Percentiles rank a stretch among this genome's conserved stretches.
These are phyloP conservation scores for Cassiopea xamachana DNA, from an alignment of 30 jellyfish, hydroid and myxozoan genomes.

Conservation along the genomic window DNA sequence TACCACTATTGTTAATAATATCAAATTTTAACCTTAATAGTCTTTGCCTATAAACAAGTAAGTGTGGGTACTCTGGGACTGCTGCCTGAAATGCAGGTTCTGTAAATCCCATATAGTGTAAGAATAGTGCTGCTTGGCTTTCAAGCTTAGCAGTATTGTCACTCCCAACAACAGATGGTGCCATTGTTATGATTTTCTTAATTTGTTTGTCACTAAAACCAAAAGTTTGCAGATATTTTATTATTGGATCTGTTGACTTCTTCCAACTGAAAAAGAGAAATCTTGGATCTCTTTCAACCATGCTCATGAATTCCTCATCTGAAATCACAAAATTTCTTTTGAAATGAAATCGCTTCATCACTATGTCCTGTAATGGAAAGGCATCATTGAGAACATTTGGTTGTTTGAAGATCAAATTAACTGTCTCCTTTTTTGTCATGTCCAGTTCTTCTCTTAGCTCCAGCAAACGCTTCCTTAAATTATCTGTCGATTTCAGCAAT, in stretches of 20 bases:
- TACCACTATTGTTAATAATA: slow-evolving; percentile 21
- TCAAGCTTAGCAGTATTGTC: slow-evolving; percentile 36
- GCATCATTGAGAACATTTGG: slow-evolving; percentile 66
- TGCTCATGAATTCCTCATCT: slow-evolving; percentile 47
- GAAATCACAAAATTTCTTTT: slow-evolving; percentile 43
- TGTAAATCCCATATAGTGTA: slow-evolving; percentile 58
- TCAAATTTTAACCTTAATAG: slow-evolving; percentile 49
- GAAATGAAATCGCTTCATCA: slow-evolving; percentile 28
- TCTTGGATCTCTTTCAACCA: slow-evolving; percentile 72
- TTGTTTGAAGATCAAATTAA: slow-evolving; percentile 34
- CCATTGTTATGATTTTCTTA: slow-evolving; percentile 28
- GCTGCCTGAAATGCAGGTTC: slow-evolving; percentile 27
- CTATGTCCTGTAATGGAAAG: slow-evolving; percentile 28
- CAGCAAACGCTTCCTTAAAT: slow-evolving; percentile 29
- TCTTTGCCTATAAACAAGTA: slow-evolving; percentile 59
- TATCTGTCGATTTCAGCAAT: slow-evolving; percentile 19
- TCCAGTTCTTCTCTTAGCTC: slow-evolving; percentile 67
- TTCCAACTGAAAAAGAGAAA: slow-evolving; percentile 53
- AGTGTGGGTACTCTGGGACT: slow-evolving; percentile 62
- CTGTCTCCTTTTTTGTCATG: slow-evolving; percentile 54
- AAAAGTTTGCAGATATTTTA: slow-evolving; percentile 22
- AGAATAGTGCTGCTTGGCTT: slow-evolving; percentile 50
- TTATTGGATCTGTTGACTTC: slow-evolving; percentile 39
- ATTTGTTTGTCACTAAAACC: slow-evolving; percentile 24
- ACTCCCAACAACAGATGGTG: slow-evolving; percentile 66